phyloP scores from a whole-genome alignment of 2,888 invertebrate species.

The Cynaeus angustus region DNA sequence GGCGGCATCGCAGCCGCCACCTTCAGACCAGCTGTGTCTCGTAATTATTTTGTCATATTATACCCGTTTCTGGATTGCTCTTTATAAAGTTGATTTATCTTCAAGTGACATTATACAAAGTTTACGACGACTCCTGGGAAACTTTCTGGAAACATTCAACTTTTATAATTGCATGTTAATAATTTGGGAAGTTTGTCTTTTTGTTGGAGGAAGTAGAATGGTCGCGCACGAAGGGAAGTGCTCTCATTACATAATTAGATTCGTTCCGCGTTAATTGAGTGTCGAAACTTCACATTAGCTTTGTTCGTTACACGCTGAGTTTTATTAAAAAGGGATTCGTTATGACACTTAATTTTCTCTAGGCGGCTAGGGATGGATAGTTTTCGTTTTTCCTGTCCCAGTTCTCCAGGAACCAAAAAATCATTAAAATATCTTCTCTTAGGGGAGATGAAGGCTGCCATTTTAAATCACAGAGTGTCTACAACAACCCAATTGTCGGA shows the following conservation, averaged over 20 bases:
- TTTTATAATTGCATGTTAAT: constrained; percentile 45
- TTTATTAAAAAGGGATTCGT: no score
- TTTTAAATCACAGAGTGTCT: no score
- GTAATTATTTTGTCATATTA: constrained; percentile 22
- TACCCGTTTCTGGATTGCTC: constrained; percentile 16
- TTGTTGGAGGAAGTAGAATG: neutral
- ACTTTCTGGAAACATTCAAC: constrained; percentile 21
- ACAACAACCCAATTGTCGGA: no score
- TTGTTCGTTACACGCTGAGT: no score
- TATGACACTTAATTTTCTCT: no score
- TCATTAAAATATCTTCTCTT: no score
- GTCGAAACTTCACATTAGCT: no score
- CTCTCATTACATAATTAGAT: neutral
- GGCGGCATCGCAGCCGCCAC: neutral
- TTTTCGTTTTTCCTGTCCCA: no score
- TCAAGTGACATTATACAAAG: constrained; percentile 22
- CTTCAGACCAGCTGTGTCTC: constrained; percentile 13
- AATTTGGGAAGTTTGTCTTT: constrained; percentile 36
- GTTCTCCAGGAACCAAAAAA: no score
- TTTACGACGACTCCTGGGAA: constrained; percentile 19
- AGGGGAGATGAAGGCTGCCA: no score
- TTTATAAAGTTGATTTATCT: constrained; percentile 41
- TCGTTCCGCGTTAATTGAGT: neutral
- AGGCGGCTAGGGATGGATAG: no score
- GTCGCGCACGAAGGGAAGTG: no score